phyloP scores from a whole-genome alignment of 2,888 invertebrate genomes.

The Lasioglossum malachurum region DNA sequence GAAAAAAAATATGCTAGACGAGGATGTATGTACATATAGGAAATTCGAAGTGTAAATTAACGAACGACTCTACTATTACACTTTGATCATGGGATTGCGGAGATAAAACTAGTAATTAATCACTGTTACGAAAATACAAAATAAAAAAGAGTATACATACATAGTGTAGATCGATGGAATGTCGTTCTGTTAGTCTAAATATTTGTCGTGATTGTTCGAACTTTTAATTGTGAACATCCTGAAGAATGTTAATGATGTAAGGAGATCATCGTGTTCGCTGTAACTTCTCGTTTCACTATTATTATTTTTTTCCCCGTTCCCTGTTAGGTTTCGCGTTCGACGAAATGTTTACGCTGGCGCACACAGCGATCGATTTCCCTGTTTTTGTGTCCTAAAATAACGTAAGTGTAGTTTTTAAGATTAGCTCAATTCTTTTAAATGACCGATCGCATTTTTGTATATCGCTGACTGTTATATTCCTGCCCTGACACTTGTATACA shows the following conservation, averaged over 20 bases:
- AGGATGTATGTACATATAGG: constrained; percentile 16
- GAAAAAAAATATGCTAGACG: constrained; percentile 8
- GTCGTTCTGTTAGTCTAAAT: constrained; percentile 47
- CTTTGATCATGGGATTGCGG: constrained; percentile 46
- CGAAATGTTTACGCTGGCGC: constrained; percentile 41
- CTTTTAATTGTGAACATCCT: constrained; percentile 34
- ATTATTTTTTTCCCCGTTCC: constrained; percentile 27
- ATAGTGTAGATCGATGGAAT: constrained; percentile 44
- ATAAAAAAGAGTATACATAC: constrained; percentile 48
- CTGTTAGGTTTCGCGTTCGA: constrained; percentile 51
- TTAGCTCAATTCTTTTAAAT: constrained; percentile 80
- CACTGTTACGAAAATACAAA: constrained; percentile 29
- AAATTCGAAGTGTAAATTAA: constrained; percentile 35
- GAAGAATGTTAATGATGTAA: constrained; percentile 8
- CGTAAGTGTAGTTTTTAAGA: constrained; percentile 77
- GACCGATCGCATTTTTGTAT: constrained; percentile 77
- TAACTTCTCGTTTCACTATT: constrained; percentile 26
- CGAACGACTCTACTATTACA: constrained; percentile 48
- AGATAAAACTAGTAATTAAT: constrained; percentile 48
- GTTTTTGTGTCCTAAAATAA: constrained; percentile 64
- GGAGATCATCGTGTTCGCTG: constrained; percentile 36
- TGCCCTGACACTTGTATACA: constrained; percentile 71
- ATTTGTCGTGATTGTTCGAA: constrained; percentile 48
- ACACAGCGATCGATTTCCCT: constrained; percentile 56
- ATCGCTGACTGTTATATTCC: constrained; percentile 76